Evolutionary conservation across 2,888 invertebrate genomes (phyloP), one percentile per base, ranked within the genome.

Genomic region (Aleiodes alternator): DNA sequence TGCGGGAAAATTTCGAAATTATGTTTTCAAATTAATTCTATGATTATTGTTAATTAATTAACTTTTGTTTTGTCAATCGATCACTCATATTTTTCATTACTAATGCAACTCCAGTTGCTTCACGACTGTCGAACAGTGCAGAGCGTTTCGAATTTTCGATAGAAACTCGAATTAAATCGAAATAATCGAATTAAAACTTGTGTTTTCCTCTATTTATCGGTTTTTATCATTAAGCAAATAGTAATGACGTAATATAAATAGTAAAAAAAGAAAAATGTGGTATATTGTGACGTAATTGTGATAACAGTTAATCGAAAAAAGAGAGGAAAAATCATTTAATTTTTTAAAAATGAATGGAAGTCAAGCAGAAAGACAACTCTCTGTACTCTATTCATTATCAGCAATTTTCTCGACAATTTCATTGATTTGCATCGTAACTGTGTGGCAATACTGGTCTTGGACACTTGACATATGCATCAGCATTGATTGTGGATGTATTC

Each of bases 401-500:
- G 80, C 82, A 11, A 74, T 81, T n/a, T 73, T 83, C 3, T 87
- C 86, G 2, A 59, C 82, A 23, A 81, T 81, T 9, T 88, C 88
- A 3, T 76, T 85, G 50, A 77, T 83, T 11, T 86, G 83, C 9
- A 72, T 89, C 56, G 83, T 82, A 4, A 78, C 87, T 5, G 82
- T 84, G 4, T 90, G 90, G 90, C 86, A 87, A 70, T 84, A 90
- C 80, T 90, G 90, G 90, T 79, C 84, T 12, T 80, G 84, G 81
- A 88, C 87, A 4, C 80, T 90, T 71, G 84, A 90, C 78, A 72
- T 71, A 9, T 90, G 90, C 76, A 80, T 87, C 8, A 81, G 84
- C 71, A 69, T 87, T 16, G 83, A 90, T 69, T 90, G 90, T 78
- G 89, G 89, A 14, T 90, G 90, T 77, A 86, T 90, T 73, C 82